These are phyloP conservation scores for Pseudomyrmex gracilis DNA, from an alignment of 1,140 invertebrate genomes.

Conservation along the genomic window DNA sequence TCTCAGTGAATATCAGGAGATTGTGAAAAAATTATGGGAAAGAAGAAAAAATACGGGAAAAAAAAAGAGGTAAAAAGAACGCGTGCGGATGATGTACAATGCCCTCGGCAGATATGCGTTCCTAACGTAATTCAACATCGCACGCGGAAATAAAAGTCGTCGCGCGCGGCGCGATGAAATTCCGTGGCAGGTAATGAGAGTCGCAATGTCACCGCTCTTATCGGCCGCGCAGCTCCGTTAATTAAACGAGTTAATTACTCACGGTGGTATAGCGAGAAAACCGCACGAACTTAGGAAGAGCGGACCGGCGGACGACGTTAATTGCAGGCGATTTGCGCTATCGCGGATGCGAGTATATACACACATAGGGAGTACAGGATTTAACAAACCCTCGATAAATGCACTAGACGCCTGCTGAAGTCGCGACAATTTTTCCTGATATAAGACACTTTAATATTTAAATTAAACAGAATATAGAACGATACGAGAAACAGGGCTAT, in stretches of 20 bases:
- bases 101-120: background rate
- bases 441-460: constrained; percentile 28
- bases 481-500: too few species aligned
- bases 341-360: background rate
- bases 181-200: constrained; percentile 52
- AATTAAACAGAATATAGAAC: background rate
- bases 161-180: constrained; percentile 26
- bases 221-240: constrained; percentile 49
- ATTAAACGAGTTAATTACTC: constrained; percentile 74
- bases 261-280: constrained; percentile 39
- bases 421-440: background rate
- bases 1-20: background rate
- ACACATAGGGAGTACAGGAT: constrained; percentile 1
- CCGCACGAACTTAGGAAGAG: constrained; percentile 54
- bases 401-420: background rate
- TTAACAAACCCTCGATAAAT: constrained; percentile 10
- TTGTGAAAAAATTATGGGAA: too few species aligned
- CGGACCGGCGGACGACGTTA: constrained; percentile 18
- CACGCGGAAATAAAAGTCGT: constrained; percentile 9
- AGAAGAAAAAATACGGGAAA: background rate
- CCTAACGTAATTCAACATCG: constrained; percentile 10
- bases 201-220: constrained; percentile 18
- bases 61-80: background rate
- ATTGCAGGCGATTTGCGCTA: constrained; percentile 48
- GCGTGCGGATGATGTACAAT: constrained; percentile 9